Evolutionary conservation across 2,888 invertebrate genomes (phyloP), one percentile per base, ranked within the genome.

Genomic region (Caenorhabditis uteleia): DNA sequence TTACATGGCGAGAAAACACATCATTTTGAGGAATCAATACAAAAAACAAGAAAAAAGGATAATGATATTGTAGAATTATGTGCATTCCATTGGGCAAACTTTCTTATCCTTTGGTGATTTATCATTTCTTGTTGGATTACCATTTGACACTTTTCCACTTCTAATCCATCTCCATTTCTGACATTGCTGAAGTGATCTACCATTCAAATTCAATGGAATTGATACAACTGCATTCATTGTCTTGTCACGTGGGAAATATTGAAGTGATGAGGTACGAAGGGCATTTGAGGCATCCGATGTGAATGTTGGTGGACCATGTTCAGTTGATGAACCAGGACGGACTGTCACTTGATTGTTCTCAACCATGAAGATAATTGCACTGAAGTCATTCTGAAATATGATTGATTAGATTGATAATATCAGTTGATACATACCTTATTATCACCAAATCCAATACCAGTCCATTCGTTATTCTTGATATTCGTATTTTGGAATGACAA

Each of bases 11-110:
- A n/a, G n/a, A n/a, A n/a, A n/a, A n/a, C n/a, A n/a, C n/a, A n/a
- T n/a, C n/a, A n/a, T n/a, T n/a, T n/a, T n/a, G n/a, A n/a, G n/a
- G n/a, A n/a, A n/a, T n/a, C n/a, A n/a, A n/a, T n/a, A n/a, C n/a
- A n/a, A n/a, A n/a, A n/a, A n/a, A n/a, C n/a, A n/a, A n/a, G 34
- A n/a, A 34, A 34, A 7, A 34, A 49, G 31, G n/a, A 27, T 29
- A 51, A 38, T 27, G 21, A 36, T 27, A 33, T 34, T 7, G 21
- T 16, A 20, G 16, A 40, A 18, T 39, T 40, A 54, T 16, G 45
- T 58, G 58, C 58, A 58, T 34, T 58, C 58, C 58, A 51, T 58
- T 34, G 58, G 58, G 50, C 58, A 58, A 34, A 58, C 58, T 20
- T 54, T 54, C 49, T 60, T 60, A 34, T 48, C 44, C 23, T 49